These are phyloP conservation scores for Montipora capricornis DNA, from an alignment of 64 coral and sea anemone genomes.

Conservation along the genomic window DNA sequence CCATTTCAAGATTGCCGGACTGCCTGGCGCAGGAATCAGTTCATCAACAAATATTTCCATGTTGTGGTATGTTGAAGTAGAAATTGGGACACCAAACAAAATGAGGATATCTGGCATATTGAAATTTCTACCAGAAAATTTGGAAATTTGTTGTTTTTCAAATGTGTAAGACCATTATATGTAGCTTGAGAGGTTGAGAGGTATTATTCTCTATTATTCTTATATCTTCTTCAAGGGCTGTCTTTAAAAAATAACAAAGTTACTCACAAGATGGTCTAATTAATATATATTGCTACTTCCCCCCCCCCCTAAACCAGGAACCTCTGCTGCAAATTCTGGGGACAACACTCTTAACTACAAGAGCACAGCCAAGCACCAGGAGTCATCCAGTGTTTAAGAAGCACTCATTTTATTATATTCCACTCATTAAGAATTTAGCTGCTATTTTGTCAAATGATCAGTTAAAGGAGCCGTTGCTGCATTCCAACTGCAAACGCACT, in stretches of 20 bases:
- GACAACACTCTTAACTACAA: slow-evolving; percentile 14
- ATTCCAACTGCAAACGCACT: background rate
- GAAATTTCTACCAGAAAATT: too few relatives aligned
- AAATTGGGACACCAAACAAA: background rate
- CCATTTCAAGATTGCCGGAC: background rate
- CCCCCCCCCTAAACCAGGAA: background rate
- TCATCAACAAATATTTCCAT: slow-evolving; percentile 19
- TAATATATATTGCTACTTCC: background rate
- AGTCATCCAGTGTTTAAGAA: background rate
- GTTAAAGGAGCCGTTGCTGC: slow-evolving; percentile 10
- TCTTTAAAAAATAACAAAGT: background rate
- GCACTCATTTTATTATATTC: slow-evolving; percentile 34
- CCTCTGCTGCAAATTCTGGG: slow-evolving; percentile 1
- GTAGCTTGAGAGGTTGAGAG: too few relatives aligned
- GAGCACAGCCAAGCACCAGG: background rate
- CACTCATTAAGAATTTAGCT: slow-evolving; percentile 11
- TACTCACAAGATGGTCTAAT: background rate
- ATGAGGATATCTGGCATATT: background rate
- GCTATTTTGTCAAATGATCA: slow-evolving; percentile 4
- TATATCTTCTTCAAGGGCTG: too few relatives aligned
- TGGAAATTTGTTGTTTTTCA: too few relatives aligned
- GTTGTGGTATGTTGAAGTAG: slow-evolving; percentile 11
- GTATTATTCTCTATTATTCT: too few relatives aligned
- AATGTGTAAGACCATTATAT: too few relatives aligned
- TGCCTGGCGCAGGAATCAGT: background rate